phyloP scores from a whole-genome alignment of 1,140 invertebrate species.

The Bombus haemorrhoidalis region DNA sequence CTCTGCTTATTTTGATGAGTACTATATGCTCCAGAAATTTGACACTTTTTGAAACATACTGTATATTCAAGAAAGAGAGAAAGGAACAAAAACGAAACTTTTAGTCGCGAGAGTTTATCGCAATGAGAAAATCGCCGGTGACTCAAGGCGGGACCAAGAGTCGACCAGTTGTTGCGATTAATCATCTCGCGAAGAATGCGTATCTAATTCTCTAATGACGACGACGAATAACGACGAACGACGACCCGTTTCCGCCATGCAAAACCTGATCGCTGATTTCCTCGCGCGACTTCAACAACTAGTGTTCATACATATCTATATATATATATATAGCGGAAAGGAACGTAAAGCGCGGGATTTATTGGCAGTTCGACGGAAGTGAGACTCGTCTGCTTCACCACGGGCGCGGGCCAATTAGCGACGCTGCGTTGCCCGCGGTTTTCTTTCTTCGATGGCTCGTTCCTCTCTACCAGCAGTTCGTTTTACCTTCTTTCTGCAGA shows the following conservation, averaged over 20 bases:
- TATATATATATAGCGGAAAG: not conserved
- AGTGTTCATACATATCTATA: too few relatives aligned
- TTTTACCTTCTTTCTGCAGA: not conserved
- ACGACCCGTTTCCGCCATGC: not conserved
- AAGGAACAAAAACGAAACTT: not conserved
- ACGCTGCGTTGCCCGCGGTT: not conserved
- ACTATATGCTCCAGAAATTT: not conserved
- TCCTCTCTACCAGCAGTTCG: not conserved
- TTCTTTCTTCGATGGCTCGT: not conserved
- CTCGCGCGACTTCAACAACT: slow-evolving; percentile 3
- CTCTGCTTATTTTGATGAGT: too few relatives aligned
- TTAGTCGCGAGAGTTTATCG: not conserved
- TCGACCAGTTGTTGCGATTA: not conserved
- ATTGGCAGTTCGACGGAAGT: slow-evolving; percentile 13
- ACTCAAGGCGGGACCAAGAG: not conserved
- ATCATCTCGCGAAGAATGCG: not conserved
- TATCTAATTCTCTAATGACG: not conserved
- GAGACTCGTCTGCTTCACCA: not conserved
- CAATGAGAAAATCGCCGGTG: not conserved
- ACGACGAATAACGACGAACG: not conserved
- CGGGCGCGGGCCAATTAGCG: not conserved
- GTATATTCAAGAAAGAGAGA: not conserved
- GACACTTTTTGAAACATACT: not conserved
- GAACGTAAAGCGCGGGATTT: not conserved
- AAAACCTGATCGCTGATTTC: not conserved